These are phyloP conservation scores for Magallana gigas DNA, from an alignment of 1,140 invertebrate genomes.

Conservation along the genomic window DNA sequence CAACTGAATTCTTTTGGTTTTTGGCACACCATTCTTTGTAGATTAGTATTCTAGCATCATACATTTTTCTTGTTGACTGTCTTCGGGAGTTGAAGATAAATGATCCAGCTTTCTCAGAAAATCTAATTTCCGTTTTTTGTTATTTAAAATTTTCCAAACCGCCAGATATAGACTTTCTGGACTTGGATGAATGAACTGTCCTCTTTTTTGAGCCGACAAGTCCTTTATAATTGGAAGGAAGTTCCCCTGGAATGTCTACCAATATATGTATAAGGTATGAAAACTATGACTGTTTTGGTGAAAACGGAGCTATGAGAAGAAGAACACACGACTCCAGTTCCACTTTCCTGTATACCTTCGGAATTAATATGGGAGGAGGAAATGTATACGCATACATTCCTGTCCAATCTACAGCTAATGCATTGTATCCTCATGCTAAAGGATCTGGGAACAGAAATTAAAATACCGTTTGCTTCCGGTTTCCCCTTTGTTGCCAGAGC, in stretches of 20 bases:
- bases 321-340: slow-evolving; percentile 26
- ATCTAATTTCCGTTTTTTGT: background rate
- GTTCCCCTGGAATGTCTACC: background rate
- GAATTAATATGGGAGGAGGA: slow-evolving; percentile 11
- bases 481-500: slow-evolving; percentile 3
- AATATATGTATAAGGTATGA: background rate
- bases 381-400: slow-evolving; percentile 13
- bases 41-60: background rate
- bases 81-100: background rate
- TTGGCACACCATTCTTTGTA: background rate
- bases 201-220: background rate
- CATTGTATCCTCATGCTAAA: background rate
- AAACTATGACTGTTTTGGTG: slow-evolving; percentile 6
- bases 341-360: background rate
- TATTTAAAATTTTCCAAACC: background rate
- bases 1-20: background rate
- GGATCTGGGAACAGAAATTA: background rate
- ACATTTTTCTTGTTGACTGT: background rate
- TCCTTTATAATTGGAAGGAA: background rate
- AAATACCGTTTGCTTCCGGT: background rate
- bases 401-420: slow-evolving; percentile 9
- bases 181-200: no score
- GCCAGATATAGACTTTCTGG: no score
- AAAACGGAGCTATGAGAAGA: slow-evolving; percentile 35
- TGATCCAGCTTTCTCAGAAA: background rate